Percentiles rank a stretch among this genome's conserved stretches.
phyloP scores from a whole-genome alignment of 2,113 vertebrate genomes.

The Microtus richardsoni region DNA sequence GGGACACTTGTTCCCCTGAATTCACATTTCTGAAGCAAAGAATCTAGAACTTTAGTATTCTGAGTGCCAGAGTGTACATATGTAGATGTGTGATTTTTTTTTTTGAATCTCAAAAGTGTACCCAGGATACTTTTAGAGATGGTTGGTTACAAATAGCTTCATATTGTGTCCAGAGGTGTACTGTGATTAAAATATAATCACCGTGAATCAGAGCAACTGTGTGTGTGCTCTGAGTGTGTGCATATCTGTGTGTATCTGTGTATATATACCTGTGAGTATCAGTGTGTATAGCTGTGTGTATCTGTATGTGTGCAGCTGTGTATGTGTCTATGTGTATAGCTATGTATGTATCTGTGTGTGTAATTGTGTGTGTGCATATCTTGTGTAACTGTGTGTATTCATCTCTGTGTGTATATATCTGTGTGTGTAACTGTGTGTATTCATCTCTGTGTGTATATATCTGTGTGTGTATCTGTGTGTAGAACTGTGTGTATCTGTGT shows the following conservation, averaged over 20 bases:
- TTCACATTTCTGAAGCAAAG: not conserved
- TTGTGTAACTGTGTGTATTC: not conserved
- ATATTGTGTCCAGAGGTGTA: not conserved
- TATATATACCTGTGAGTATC: fast-evolving
- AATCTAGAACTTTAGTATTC: constrained; percentile 41
- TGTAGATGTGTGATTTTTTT: constrained; percentile 46
- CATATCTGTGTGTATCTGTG: not conserved
- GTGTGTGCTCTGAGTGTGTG: not conserved
- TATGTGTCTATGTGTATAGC: not conserved
- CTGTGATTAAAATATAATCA: not conserved
- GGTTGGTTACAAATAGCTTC: constrained; percentile 60
- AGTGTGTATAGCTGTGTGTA: not conserved
- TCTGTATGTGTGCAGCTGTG: not conserved
- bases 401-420: not conserved
- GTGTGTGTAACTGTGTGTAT: not conserved
- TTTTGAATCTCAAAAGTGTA: constrained; percentile 57
- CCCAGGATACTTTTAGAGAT: not conserved
- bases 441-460: not conserved
- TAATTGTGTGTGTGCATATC: too few species aligned
- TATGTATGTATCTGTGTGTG: not conserved
- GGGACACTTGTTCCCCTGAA: constrained; percentile 39
- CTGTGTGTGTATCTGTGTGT: too few species aligned
- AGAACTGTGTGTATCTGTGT: not conserved
- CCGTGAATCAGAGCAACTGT: not conserved
- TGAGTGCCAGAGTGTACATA: not conserved